Conservation (phyloP, 2,113 vertebrate genomes). For the Scophthalmus maximus region DNA sequence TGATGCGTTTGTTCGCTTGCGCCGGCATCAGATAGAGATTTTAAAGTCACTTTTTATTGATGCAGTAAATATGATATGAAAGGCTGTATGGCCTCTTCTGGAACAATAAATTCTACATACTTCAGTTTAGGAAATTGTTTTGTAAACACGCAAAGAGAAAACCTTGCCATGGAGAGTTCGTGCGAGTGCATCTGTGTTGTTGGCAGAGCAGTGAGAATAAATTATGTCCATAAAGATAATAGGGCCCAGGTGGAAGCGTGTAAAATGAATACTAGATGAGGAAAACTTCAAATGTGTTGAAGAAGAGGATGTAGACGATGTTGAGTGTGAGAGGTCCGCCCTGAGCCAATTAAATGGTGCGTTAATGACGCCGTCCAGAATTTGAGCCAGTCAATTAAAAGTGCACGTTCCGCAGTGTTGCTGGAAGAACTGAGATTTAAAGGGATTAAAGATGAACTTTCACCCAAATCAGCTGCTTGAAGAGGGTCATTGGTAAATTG, state of each 20-base stretch:
- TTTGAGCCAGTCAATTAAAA: conserved; percentile 66
- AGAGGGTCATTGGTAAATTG: conserved; percentile 58
- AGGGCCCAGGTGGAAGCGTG: not conserved
- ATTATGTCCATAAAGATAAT: not conserved
- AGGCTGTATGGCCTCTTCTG: not conserved
- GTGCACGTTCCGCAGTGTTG: conserved; percentile 53
- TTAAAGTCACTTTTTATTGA: not conserved
- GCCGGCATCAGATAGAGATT: not conserved
- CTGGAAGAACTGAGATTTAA: conserved; percentile 51
- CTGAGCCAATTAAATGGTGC: conserved; percentile 50
- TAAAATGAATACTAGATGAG: not conserved
- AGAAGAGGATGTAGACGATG: not conserved
- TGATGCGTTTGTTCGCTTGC: not conserved
- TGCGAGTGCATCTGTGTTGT: not conserved
- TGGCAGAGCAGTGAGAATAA: not conserved
- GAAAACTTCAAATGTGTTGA: not conserved
- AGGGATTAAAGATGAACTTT: conserved; percentile 68
- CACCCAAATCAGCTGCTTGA: conserved; percentile 44
- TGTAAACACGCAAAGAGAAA: too few species aligned
- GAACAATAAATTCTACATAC: not conserved
- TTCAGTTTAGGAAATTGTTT: not conserved
- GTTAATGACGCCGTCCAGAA: conserved; percentile 51
- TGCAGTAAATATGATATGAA: conserved; percentile 1
- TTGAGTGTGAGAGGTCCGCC: conserved; percentile 20
- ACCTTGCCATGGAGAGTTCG: not conserved